These are phyloP conservation scores for Botia almorhae DNA, from an alignment of 2,797 vertebrate genomes.

Conservation along the genomic window DNA sequence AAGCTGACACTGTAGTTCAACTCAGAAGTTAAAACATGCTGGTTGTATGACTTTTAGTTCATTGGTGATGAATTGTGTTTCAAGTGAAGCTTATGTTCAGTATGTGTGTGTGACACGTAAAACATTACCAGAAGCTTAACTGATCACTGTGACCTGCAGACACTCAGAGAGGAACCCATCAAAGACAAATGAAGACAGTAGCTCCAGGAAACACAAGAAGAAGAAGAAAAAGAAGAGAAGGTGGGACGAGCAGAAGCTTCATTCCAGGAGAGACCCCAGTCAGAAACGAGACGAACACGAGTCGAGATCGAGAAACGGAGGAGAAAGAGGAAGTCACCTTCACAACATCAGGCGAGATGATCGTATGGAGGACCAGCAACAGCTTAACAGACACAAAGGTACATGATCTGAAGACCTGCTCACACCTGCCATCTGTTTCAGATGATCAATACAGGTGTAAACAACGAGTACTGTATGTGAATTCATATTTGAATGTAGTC, in stretches of 20 bases:
- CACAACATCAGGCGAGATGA: constrained; percentile 61
- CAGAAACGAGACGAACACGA: constrained; percentile 26
- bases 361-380: constrained; percentile 53
- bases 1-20: no score
- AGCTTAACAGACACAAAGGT: constrained; percentile 73
- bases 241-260: constrained; percentile 63
- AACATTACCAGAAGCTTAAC: neutral
- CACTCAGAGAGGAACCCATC: constrained; percentile 78
- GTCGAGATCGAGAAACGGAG: constrained; percentile 56
- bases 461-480: no score
- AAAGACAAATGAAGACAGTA: constrained; percentile 71
- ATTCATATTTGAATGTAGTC: no score
- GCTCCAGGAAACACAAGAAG: constrained; percentile 81
- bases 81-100: neutral
- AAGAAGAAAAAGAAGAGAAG: constrained; percentile 82
- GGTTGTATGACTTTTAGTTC: no score
- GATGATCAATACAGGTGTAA: neutral
- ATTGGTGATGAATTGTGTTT: neutral
- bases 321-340: constrained; percentile 62
- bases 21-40: no score
- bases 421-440: neutral
- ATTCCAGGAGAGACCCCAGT: constrained; percentile 9
- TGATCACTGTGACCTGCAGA: constrained; percentile 60
- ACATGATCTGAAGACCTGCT: neutral
- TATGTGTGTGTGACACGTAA: neutral